These are phyloP conservation scores for Taxidea taxus DNA, from an alignment of 2,113 vertebrate genomes.

Conservation along the genomic window DNA sequence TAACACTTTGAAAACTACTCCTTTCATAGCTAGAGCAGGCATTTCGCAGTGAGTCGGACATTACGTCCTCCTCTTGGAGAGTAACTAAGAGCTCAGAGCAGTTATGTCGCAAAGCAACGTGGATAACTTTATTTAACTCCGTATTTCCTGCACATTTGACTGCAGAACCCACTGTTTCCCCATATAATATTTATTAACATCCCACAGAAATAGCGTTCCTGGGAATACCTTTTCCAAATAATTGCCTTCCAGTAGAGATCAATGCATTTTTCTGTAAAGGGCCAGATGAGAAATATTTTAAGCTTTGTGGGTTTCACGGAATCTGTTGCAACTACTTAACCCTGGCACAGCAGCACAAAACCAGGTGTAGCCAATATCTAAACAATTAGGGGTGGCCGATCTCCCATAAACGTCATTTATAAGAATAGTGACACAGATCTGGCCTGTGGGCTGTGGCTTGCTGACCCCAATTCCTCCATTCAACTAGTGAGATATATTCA, in stretches of 20 bases:
- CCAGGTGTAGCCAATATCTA: not conserved
- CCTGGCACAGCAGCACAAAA: not conserved
- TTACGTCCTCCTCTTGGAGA: not conserved
- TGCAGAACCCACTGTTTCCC: not conserved
- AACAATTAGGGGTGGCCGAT: not conserved
- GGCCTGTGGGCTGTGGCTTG: not conserved
- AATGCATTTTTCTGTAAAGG: not conserved
- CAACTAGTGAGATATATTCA: slow-evolving; percentile 24
- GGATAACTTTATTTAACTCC: not conserved
- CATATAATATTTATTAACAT: not conserved
- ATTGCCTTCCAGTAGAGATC: not conserved
- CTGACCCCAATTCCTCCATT: not conserved
- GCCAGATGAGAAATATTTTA: slow-evolving; percentile 10
- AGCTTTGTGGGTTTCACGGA: not conserved
- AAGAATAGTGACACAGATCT: not conserved
- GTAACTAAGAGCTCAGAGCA: not conserved
- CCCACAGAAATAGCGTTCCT: not conserved
- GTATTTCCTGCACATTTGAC: slow-evolving; percentile 6
- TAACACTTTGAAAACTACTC: slow-evolving; percentile 16
- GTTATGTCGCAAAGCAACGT: not conserved
- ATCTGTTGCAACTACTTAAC: not conserved
- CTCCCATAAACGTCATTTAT: not conserved
- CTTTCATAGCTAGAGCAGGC: not conserved
- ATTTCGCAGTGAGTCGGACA: not conserved
- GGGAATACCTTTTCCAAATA: not conserved